Percentiles rank a stretch among this genome's conserved stretches.
These are phyloP conservation scores for Fratercula arctica DNA, from an alignment of 2,797 vertebrate genomes.

Conservation along the genomic window DNA sequence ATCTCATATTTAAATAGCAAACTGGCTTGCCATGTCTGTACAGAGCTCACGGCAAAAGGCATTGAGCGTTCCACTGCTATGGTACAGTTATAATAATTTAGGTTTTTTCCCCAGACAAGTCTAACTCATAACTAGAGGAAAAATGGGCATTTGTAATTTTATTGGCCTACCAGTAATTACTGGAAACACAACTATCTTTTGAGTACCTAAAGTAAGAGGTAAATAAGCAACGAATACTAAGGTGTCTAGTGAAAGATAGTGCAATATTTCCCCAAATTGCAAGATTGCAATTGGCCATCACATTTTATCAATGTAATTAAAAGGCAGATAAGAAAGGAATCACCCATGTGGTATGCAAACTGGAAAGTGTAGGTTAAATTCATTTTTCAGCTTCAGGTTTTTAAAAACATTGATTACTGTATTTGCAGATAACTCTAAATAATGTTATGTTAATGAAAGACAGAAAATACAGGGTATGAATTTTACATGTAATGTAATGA, in stretches of 20 bases:
- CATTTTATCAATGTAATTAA: neutral
- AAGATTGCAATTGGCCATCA: neutral
- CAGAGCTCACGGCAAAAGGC: neutral
- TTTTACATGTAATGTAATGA: neutral
- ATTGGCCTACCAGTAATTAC: neutral
- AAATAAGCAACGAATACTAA: neutral
- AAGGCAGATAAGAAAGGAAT: neutral
- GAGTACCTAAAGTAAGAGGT: neutral
- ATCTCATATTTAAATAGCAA: neutral
- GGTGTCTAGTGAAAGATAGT: neutral
- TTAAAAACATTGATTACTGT: neutral
- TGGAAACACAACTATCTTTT: neutral
- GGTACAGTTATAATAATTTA: neutral
- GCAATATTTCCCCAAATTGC: neutral
- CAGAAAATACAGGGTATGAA: neutral
- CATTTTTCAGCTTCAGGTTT: neutral
- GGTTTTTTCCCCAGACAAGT: neutral
- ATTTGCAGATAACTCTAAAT: neutral
- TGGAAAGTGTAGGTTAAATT: neutral
- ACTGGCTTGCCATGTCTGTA: neutral
- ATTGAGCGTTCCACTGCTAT: neutral
- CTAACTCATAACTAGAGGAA: neutral
- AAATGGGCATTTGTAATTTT: neutral
- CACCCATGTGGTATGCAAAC: neutral
- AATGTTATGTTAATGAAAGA: neutral